These are phyloP conservation scores for Smutsia temminckii DNA, from an alignment of 2,797 vertebrate genomes.

Conservation along the genomic window DNA sequence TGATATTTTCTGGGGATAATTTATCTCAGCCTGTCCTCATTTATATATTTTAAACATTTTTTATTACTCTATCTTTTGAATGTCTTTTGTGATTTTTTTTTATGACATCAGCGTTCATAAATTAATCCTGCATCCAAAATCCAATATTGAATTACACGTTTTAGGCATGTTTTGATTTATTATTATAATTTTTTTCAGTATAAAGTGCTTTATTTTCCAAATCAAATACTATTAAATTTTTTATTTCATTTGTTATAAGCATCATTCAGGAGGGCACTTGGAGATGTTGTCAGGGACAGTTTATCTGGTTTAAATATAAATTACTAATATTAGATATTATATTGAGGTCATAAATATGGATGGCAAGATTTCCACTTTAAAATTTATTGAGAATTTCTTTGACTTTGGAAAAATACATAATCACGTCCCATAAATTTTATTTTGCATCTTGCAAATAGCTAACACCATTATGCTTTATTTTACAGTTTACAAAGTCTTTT, in stretches of 20 bases:
- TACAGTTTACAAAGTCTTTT: accelerated
- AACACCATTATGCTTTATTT: neutral
- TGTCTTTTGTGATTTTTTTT: neutral
- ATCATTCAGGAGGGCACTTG: neutral
- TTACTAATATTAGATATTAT: neutral
- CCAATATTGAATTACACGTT: neutral
- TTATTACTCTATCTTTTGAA: neutral
- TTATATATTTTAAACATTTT: neutral
- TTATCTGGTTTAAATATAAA: neutral
- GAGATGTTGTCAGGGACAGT: neutral
- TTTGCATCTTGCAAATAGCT: neutral
- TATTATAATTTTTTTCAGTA: neutral
- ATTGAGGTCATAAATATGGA: conserved; percentile 1
- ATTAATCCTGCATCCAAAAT: neutral
- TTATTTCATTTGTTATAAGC: neutral
- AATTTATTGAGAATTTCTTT: conserved; percentile 47
- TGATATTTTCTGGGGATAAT: neutral
- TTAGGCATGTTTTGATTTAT: conserved; percentile 19
- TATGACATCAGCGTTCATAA: neutral
- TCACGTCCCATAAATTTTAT: neutral
- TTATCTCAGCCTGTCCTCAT: neutral
- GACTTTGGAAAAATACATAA: conserved; percentile 1
- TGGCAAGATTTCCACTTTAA: neutral
- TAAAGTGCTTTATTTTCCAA: conserved; percentile 21
- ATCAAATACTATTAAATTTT: neutral